Percentiles rank a stretch among this genome's conserved stretches.
These are phyloP conservation scores for Parotocinclus haroldoi DNA, from an alignment of 2,797 vertebrate genomes.

Conservation along the genomic window DNA sequence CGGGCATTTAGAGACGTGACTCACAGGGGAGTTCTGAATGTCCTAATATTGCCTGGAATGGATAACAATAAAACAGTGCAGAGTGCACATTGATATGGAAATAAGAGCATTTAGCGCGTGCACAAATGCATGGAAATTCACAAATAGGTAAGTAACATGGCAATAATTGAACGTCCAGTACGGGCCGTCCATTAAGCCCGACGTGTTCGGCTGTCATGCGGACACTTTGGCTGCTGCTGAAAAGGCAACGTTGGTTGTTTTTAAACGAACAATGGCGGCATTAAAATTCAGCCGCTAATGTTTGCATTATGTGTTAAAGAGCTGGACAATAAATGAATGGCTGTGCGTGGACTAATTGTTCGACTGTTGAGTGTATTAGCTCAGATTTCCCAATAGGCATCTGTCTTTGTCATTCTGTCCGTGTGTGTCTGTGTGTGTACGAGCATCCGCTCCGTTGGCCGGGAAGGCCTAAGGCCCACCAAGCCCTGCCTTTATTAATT, in stretches of 20 bases:
- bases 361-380: slow-evolving; percentile 6
- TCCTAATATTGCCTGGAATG: slow-evolving; percentile 21
- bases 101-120: slow-evolving; percentile 32
- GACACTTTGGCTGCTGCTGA: background rate
- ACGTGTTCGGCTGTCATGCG: background rate
- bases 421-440: slow-evolving; percentile 18
- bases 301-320: slow-evolving; percentile 48
- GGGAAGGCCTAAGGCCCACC: slow-evolving; percentile 52
- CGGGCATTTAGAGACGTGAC: slow-evolving; percentile 31
- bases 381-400: background rate
- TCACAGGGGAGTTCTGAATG: slow-evolving; percentile 31
- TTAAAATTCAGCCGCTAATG: slow-evolving; percentile 47
- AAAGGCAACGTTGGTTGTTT: slow-evolving; percentile 2
- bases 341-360: slow-evolving; percentile 34
- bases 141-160: slow-evolving; percentile 12
- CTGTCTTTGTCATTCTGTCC: background rate
- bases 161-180: slow-evolving; percentile 30
- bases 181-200: slow-evolving; percentile 21
- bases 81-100: slow-evolving; percentile 41
- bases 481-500: slow-evolving; percentile 77
- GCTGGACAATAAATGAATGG: slow-evolving; percentile 42
- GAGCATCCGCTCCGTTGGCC: slow-evolving; percentile 30
- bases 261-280: slow-evolving; percentile 31
- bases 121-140: slow-evolving; percentile 6
- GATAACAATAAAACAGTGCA: background rate